phyloP scores from a whole-genome alignment of 53 echinoderm and acorn worm species.

The Temnopleurus reevesii region DNA sequence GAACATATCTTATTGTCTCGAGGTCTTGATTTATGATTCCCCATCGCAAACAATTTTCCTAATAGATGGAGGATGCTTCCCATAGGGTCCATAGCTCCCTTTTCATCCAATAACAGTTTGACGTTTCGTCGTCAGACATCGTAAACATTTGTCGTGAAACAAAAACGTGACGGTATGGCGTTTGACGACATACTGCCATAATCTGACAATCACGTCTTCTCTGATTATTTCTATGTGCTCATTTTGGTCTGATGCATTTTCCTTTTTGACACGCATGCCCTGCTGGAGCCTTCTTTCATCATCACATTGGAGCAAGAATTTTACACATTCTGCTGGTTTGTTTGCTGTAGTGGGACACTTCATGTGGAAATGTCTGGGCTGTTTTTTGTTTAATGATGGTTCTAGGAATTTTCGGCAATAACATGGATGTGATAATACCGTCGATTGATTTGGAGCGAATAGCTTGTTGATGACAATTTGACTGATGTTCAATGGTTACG shows the following conservation, averaged over 20 bases:
- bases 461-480: too few relatives aligned
- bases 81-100: not conserved
- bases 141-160: conserved; percentile 16
- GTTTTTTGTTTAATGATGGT: too few relatives aligned
- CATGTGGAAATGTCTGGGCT: too few relatives aligned
- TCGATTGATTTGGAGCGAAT: too few relatives aligned
- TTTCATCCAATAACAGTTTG: conserved; percentile 6
- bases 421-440: too few relatives aligned
- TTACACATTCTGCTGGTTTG: too few relatives aligned
- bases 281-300: not conserved
- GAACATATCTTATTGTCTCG: not conserved
- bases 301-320: too few relatives aligned
- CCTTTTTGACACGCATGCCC: not conserved
- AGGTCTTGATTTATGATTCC: not conserved
- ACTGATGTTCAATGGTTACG: too few relatives aligned
- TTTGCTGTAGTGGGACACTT: too few relatives aligned
- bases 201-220: not conserved
- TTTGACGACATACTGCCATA: not conserved
- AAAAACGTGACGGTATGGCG: not conserved
- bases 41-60: not conserved
- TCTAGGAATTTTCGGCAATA: too few relatives aligned
- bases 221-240: too few relatives aligned
- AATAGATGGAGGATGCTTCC: not conserved
- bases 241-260: too few relatives aligned
- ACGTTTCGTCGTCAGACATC: not conserved